Evolutionary conservation across 2,113 vertebrate species (phyloP).

Genomic region (Cervus canadensis): DNA sequence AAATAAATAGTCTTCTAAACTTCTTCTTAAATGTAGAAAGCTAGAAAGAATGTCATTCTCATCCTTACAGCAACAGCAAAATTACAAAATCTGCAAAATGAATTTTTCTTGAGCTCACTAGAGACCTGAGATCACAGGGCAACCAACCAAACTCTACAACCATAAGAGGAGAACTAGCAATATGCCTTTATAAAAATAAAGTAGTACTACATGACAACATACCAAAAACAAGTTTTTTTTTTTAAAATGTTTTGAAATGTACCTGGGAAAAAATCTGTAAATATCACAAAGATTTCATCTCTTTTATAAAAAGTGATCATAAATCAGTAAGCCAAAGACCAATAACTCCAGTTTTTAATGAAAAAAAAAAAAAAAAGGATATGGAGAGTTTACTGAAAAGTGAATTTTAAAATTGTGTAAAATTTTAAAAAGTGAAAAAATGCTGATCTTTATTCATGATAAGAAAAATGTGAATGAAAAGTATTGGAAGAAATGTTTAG

Average conservation of each 20-base stretch:
- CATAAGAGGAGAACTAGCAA: not conserved
- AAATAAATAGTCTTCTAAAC: not conserved
- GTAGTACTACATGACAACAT: not conserved
- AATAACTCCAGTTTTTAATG: not conserved
- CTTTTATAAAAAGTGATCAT: not conserved
- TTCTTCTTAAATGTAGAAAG: not conserved
- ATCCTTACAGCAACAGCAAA: not conserved
- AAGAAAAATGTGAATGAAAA: not conserved
- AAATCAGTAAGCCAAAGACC: not conserved
- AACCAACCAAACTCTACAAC: not conserved
- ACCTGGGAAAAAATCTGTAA: not conserved
- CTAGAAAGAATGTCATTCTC: not conserved
- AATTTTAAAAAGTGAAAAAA: not conserved
- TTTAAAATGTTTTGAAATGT: not conserved
- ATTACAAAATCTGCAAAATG: not conserved
- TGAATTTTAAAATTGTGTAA: not conserved
- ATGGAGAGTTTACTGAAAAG: not conserved
- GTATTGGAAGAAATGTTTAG: not conserved
- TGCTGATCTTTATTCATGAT: not conserved
- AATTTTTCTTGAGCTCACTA: not conserved
- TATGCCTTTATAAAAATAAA: not conserved
- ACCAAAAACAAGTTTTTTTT: not conserved
- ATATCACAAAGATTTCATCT: not conserved
- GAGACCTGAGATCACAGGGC: not conserved
- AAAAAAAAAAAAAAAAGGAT: not conserved